A percentile compares a stretch with the other conserved stretches of the same genome.
phyloP scores from a whole-genome alignment of 2,113 vertebrate genomes.

The Galbula dea region DNA sequence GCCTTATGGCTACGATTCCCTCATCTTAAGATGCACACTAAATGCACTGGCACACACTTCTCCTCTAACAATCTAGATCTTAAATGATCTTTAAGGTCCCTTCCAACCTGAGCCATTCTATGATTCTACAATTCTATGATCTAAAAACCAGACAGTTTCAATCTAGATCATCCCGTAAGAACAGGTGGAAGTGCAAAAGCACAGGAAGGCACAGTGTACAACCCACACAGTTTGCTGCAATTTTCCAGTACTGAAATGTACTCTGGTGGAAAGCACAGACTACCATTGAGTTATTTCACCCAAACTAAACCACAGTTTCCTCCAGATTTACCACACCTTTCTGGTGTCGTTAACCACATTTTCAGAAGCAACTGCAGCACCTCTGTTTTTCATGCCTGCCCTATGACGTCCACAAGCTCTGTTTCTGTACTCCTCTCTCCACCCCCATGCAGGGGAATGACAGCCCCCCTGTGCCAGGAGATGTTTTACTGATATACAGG shows the following conservation, averaged over 20 bases:
- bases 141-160: neutral
- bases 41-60: neutral
- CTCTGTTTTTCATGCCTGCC: neutral
- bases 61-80: neutral
- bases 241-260: neutral
- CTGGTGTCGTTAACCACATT: neutral
- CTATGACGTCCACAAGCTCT: neutral
- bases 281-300: neutral
- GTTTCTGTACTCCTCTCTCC: neutral
- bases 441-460: neutral
- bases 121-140: too few relatives aligned
- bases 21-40: neutral
- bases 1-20: neutral
- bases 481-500: neutral
- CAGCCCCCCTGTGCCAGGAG: neutral
- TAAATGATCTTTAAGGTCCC: too few relatives aligned
- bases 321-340: constrained; percentile 9
- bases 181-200: neutral
- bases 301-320: constrained; percentile 32
- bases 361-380: neutral
- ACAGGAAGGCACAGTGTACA: neutral
- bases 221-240: neutral
- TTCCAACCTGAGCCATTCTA: too few relatives aligned
- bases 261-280: neutral
- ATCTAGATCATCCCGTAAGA: neutral